Evolutionary conservation across 2,797 vertebrate species (phyloP).

Genomic region (Acanthurus lineatus): DNA sequence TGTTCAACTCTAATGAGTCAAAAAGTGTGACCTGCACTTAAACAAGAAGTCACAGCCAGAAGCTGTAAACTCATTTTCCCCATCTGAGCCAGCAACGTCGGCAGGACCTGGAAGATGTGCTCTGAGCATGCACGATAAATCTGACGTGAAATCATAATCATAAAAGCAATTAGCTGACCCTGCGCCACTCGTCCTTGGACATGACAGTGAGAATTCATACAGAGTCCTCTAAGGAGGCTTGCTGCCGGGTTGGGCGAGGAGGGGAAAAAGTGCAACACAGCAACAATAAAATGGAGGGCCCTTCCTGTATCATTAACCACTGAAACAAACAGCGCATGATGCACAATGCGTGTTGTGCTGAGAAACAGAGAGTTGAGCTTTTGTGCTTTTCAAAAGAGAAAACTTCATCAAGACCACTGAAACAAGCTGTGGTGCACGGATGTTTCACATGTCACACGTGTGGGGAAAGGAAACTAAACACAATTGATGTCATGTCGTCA

Average conservation of each 20-base stretch:
- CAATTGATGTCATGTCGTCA: not conserved
- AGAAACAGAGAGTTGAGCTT: constrained; percentile 73
- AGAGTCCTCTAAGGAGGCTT: constrained; percentile 86
- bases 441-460: constrained; percentile 25
- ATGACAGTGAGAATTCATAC: constrained; percentile 89
- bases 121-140: constrained; percentile 89
- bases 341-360: constrained; percentile 68
- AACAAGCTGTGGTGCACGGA: constrained; percentile 32
- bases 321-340: constrained; percentile 80
- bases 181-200: constrained; percentile 88
- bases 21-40: constrained; percentile 85
- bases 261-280: constrained; percentile 85
- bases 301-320: constrained; percentile 88
- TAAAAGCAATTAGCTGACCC: constrained; percentile 92
- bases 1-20: constrained; percentile 84
- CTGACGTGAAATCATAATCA: constrained; percentile 91
- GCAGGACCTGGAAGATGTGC: constrained; percentile 85
- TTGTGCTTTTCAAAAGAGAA: constrained; percentile 57
- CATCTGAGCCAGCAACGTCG: constrained; percentile 81
- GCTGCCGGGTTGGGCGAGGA: constrained; percentile 70
- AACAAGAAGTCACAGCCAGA: constrained; percentile 83
- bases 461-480: not conserved
- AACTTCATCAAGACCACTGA: constrained; percentile 52
- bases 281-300: constrained; percentile 87
- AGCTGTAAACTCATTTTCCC: constrained; percentile 86